Percentiles rank a stretch among this genome's conserved stretches.
phyloP scores from a whole-genome alignment of 2,888 invertebrate species.

The Argyra leucocephala region DNA sequence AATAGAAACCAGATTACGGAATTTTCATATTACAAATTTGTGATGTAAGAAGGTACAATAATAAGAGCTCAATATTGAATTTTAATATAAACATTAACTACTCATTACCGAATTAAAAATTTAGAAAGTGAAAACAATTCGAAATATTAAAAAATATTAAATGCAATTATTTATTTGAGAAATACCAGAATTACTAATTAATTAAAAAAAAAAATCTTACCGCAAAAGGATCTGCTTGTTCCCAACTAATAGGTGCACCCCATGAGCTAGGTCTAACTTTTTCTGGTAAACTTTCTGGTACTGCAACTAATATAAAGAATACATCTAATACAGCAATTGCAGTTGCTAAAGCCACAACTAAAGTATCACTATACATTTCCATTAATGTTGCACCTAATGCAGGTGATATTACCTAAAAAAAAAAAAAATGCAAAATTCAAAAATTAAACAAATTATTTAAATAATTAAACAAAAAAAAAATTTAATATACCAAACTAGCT shows the following conservation, averaged over 20 bases:
- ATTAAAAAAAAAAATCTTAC: constrained; percentile 44
- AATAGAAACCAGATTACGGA: no score
- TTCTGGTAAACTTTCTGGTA: constrained; percentile 96
- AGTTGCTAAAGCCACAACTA: constrained; percentile 91
- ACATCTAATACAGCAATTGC: constrained; percentile 93
- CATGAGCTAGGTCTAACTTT: constrained; percentile 72
- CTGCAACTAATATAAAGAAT: constrained; percentile 94
- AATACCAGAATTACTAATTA: no score
- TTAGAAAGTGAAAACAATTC: neutral
- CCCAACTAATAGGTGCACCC: constrained; percentile 89
- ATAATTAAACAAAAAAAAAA: neutral
- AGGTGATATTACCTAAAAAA: constrained; percentile 72
- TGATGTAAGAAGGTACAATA: no score
- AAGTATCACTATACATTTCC: constrained; percentile 70
- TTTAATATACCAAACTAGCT: constrained; percentile 69
- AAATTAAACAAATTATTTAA: neutral
- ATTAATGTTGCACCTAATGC: constrained; percentile 86
- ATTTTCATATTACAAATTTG: no score
- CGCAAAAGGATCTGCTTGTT: constrained; percentile 95
- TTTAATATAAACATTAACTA: no score
- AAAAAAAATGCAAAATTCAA: neutral
- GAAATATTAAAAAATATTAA: constrained; percentile 8
- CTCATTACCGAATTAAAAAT: no score
- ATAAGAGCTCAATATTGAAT: no score
- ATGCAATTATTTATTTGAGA: neutral